Conservation (phyloP, 1,140 invertebrate genomes). For the Vanessa atalanta region DNA sequence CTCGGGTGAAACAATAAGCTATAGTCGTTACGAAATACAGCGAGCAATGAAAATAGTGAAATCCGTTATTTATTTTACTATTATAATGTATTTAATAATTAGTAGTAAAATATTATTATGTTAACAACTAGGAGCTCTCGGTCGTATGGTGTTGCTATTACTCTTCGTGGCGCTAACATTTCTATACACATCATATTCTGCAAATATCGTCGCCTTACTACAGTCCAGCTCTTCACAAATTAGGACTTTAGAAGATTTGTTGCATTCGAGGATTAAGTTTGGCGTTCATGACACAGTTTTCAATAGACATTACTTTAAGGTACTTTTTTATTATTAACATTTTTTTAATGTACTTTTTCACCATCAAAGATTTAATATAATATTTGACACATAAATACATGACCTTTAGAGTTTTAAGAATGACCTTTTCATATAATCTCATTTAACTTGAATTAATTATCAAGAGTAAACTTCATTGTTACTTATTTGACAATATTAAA, state of each 20-base stretch:
- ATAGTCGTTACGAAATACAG: too few relatives aligned
- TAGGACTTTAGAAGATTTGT: constrained; percentile 81
- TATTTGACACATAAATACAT: neutral
- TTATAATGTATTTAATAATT: neutral
- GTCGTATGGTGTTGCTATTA: constrained; percentile 79
- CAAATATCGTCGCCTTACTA: constrained; percentile 84
- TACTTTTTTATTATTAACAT: constrained; percentile 45
- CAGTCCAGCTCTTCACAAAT: constrained; percentile 84
- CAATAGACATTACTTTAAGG: constrained; percentile 84
- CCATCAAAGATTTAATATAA: too few relatives aligned
- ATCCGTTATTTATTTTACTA: too few relatives aligned
- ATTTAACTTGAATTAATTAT: too few relatives aligned
- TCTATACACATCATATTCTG: constrained; percentile 84
- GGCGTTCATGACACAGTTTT: constrained; percentile 83
- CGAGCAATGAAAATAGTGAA: too few relatives aligned
- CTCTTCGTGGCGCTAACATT: constrained; percentile 79
- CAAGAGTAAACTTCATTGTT: too few relatives aligned
- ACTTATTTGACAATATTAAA: too few relatives aligned
- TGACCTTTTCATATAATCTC: too few relatives aligned
- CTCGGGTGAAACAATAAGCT: too few relatives aligned
- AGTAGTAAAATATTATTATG: neutral
- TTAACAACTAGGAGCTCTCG: constrained; percentile 63
- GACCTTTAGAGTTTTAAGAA: too few relatives aligned
- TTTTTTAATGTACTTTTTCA: too few relatives aligned
- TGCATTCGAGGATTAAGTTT: constrained; percentile 82